Base-by-base conservation (phyloP, 2,888 invertebrate genomes). In the Eilema sororculum region DNA sequence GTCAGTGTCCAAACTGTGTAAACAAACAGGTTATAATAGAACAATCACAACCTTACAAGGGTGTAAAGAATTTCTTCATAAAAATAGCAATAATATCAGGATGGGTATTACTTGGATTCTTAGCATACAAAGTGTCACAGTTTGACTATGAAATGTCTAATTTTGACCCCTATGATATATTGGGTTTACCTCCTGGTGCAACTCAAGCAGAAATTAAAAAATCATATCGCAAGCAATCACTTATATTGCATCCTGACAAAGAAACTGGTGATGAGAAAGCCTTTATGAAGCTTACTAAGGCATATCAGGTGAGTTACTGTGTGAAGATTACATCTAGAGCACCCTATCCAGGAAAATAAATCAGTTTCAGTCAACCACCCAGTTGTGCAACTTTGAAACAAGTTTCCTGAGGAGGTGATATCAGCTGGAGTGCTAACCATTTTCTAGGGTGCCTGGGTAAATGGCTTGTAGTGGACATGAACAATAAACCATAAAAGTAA, bases 111-210 rank as follows among this genome's bases (percentile, higher is more conserved):
- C 96, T 99, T 81, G 96, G 97, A 69, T 96, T 98, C 74, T 94
- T 98, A 82, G 97, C 98, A 2, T 98, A 98, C 89, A 98, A 98
- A 95, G 98, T 98, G 56, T 99, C 99, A 0, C 98, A 99, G 91
- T 98, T 99, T 95, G 99, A 99, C 90, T 98, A 99, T 94, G 99
- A 99, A 95, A 98, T 99, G 97, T 98, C 98, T 10, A 99, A 99
- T 91, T 99, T 99, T 95, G 99, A 99, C 96, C 99, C 99, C 0
- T 99, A 98, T 95, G 98, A 98, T 90, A 99, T 99, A 87, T 96
- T 99, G 72, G 98, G 97, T 64, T 96, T 99, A 78, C 98, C 99
- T 68, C 96, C 98, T 74, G 98, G 98, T 69, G 97, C 99, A 22
- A 97, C 98, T 56, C 97, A 97, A 89, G 96, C 96, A 30, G 98